These are phyloP conservation scores for Aporophyla nigra DNA, from an alignment of 2,888 invertebrate species.

Conservation along the genomic window DNA sequence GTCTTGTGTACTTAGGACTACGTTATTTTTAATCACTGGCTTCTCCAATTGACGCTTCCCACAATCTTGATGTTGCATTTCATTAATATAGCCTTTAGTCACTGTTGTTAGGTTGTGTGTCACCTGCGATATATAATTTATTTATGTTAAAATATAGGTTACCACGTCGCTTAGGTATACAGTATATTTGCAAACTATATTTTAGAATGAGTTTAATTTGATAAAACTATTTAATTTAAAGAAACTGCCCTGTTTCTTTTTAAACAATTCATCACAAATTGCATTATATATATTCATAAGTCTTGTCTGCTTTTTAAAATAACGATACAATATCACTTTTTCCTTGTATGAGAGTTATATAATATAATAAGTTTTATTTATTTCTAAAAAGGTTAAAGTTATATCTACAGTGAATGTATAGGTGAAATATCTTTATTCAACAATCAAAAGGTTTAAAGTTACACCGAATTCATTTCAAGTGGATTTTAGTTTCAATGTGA, in stretches of 20 bases:
- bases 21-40: background rate
- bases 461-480: background rate
- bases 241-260: background rate
- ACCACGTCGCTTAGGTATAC: too few species aligned
- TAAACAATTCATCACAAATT: background rate
- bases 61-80: background rate
- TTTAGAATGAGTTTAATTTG: background rate
- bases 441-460: background rate
- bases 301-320: background rate
- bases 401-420: background rate
- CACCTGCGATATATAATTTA: constrained; percentile 19
- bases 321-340: background rate
- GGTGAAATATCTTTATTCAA: background rate
- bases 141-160: background rate
- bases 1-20: constrained; percentile 18
- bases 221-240: background rate
- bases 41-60: background rate
- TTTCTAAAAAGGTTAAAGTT: too few species aligned
- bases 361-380: too few species aligned
- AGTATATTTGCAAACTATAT: background rate
- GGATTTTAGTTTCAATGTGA: background rate
- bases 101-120: constrained; percentile 11
- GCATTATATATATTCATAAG: background rate
- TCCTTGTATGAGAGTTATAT: too few species aligned
- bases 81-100: constrained; percentile 33